Conservation (phyloP, 1,140 invertebrate species). For the Paraescarpia echinospica region DNA sequence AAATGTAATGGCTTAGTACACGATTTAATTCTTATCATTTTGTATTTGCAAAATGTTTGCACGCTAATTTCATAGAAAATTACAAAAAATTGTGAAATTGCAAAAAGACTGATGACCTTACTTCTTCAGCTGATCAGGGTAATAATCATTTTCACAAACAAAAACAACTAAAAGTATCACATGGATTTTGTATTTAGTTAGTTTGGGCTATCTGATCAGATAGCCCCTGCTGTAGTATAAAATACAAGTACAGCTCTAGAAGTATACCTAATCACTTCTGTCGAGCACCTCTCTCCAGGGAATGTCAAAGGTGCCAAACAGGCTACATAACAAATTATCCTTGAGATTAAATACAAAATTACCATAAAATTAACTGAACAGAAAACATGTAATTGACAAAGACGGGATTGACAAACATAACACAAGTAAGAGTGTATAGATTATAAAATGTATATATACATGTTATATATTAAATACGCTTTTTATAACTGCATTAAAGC, state of each 20-base stretch:
- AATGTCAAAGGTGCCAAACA: neutral
- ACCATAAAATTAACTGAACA: neutral
- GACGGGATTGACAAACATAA: neutral
- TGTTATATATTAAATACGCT: neutral
- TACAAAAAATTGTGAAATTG: too few relatives aligned
- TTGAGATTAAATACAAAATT: neutral
- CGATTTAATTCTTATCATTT: neutral
- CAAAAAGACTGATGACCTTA: too few relatives aligned
- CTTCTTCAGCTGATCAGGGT: too few relatives aligned
- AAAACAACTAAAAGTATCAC: too few relatives aligned
- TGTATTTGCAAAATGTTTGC: neutral
- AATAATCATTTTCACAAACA: too few relatives aligned
- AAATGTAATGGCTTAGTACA: neutral
- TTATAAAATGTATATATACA: neutral
- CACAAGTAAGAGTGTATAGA: neutral
- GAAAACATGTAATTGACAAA: neutral
- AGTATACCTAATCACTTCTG: neutral
- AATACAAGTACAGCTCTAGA: neutral
- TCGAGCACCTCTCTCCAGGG: neutral
- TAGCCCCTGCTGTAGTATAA: neutral
- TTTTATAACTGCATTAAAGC: neutral
- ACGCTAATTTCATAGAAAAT: too few relatives aligned
- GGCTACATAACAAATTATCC: neutral
- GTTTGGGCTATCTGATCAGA: neutral
- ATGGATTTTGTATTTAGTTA: neutral